Conservation (phyloP, 2,113 vertebrate species). For the Cynoglossus semilaevis region DNA sequence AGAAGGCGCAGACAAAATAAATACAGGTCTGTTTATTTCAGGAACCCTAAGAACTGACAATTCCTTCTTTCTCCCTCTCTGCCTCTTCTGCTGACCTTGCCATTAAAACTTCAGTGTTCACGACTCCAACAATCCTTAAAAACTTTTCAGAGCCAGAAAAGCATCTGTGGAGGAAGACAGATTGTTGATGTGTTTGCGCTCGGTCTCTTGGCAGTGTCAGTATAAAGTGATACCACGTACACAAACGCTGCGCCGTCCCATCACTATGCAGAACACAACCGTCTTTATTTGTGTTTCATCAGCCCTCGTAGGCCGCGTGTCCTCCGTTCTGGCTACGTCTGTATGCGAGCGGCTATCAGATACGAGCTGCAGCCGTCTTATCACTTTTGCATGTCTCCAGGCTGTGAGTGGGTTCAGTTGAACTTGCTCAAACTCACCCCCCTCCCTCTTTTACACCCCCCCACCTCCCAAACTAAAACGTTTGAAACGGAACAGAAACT, state of each 20-base stretch:
- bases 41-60: no score
- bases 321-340: conserved; percentile 41
- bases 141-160: conserved; percentile 13
- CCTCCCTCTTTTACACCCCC: no score
- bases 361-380: conserved; percentile 53
- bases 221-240: conserved; percentile 21
- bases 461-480: conserved; percentile 40
- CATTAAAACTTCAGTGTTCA: conserved; percentile 12
- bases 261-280: conserved; percentile 12
- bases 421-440: neutral
- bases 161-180: neutral
- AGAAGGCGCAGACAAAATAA: no score
- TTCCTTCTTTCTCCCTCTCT: no score
- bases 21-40: no score
- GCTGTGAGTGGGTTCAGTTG: conserved; percentile 47
- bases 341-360: conserved; percentile 61
- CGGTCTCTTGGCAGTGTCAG: conserved; percentile 12
- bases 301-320: conserved; percentile 38
- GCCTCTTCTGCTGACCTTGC: conserved; percentile 3
- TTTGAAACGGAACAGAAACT: conserved; percentile 60
- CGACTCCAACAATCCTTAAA: conserved; percentile 6
- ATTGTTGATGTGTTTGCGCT: conserved; percentile 32
- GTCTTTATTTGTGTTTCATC: conserved; percentile 47
- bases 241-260: conserved; percentile 25
- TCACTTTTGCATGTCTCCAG: conserved; percentile 50